Base-by-base conservation (phyloP, 2,113 vertebrate species). In the Phyllostomus hastatus region DNA sequence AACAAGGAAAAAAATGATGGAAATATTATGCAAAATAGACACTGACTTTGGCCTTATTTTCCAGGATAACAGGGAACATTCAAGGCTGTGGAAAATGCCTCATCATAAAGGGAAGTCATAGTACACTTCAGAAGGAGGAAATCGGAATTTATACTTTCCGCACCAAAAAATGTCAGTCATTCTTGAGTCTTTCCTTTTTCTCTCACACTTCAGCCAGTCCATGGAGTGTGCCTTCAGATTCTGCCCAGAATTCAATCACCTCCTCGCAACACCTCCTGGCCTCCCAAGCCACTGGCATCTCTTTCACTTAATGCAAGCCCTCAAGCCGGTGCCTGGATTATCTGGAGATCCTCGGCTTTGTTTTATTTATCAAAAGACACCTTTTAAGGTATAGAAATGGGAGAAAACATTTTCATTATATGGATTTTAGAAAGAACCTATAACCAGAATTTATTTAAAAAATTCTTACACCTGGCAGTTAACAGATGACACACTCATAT, bases 291-390 rank as follows among this genome's bases (percentile, higher is more conserved):
- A 1, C 57, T 19, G 7, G 54, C 14, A 0, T 54, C 12, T 57
- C 24, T 35, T 8, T 69, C 38, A 31, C 9, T 48, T 67, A 50
- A 35, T 89, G 22, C 28, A 38, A 8, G 33, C 16, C 26, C 20
- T 64, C 43, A 15, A 54, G 26, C 26, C 91, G 5, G 46, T 54
- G 22, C 66, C 19, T 75, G 24, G 48, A 24, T 59, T 75, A 41
- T 59, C 16, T 72, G 48, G 22, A 43, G 12, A 0, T 46, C 83
- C 16, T 78, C 12, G 17, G 54, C 19, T 54, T 89, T n/a, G 2
- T 89, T 73, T 38, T 72, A 43, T 26, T 87, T 76, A 78, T 35
- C 10, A 50, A 88, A 94, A 82, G 73, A n/a, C 7, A 50, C 24
- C 26, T 14, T 64, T 41, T 24, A 38, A 76, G 72, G 81, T 26